Base-by-base conservation (phyloP, 2,113 vertebrate species). In the Pseudolaguvia tuberculata region DNA sequence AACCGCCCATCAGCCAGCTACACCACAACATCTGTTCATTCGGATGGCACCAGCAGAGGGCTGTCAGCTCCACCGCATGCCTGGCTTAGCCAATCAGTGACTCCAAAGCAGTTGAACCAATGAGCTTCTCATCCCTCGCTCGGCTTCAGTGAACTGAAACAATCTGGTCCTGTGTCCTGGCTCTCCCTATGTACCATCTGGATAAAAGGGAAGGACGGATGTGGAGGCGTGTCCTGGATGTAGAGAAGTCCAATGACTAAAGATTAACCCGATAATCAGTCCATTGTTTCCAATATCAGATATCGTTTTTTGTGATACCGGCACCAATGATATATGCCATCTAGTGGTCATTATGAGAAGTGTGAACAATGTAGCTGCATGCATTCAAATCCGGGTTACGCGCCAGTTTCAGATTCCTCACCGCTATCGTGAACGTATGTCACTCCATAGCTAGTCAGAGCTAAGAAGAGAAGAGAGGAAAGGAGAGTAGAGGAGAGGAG, bases 11-110 rank as follows among this genome's bases (percentile, higher is more conserved):
- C 65, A 45, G 52, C 50, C 62, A 27, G 63, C 78, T 72, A 59
- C 66, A 75, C 45, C 15, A 47, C 72, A 80, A 80, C 76, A 80
- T 80, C 78, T 80, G 78, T 57, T 80, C 75, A 55, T 80, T 70
- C 62, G 68, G 68, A 52, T 61, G 52, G 61, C 29, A 62, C 48
- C 68, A 67, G 80, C 73, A 75, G 68, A 76, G 68, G 20, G 68
- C 53, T 57, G 67, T 52, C 77, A 62, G 23, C 63, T 75, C 73
- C 61, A 76, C 29, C 78, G 70, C 72, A 65, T 15, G 61, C 20
- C 80, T 75, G 74, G 67, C 53, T 57, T 59, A 21, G 48, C 72
- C 78, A 79, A 76, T 79, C 68, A 65, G 31, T 10, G 76, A 56
- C 50, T 70, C 68, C 42, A 20, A 65, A 69, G 69, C 69, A 70